These are phyloP conservation scores for Pantherophis vulpinus DNA, from an alignment of 2,797 vertebrate genomes.

Conservation along the genomic window DNA sequence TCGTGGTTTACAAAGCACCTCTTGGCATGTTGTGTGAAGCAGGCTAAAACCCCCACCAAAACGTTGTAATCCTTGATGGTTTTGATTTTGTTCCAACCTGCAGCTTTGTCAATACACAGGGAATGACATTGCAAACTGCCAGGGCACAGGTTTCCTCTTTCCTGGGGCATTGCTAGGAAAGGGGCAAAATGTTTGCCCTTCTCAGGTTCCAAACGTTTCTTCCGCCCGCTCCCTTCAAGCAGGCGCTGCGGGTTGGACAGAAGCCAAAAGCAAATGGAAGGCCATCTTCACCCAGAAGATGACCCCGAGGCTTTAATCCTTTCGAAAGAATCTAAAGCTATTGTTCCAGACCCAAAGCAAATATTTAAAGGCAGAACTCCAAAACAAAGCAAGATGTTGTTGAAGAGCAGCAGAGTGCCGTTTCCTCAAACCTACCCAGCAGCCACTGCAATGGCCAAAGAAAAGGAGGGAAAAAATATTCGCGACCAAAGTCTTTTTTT, in stretches of 20 bases:
- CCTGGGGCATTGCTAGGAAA: neutral
- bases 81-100: neutral
- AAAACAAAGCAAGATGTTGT: neutral
- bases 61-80: neutral
- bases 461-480: neutral
- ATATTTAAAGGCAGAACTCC: neutral
- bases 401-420: neutral
- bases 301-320: neutral
- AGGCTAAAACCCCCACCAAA: neutral
- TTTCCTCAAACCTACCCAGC: neutral
- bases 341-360: neutral
- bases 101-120: neutral
- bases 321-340: neutral
- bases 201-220: neutral
- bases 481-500: neutral
- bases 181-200: neutral
- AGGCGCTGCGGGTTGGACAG: too few species aligned
- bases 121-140: neutral
- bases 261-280: too few species aligned
- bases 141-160: neutral
- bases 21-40: neutral
- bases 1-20: neutral
- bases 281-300: neutral
- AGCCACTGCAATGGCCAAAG: rapidly evolving
- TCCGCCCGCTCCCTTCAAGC: neutral